Evolutionary conservation across 2,113 vertebrate species (phyloP), one percentile per base, ranked within the genome.

Genomic region (Sprattus sprattus): DNA sequence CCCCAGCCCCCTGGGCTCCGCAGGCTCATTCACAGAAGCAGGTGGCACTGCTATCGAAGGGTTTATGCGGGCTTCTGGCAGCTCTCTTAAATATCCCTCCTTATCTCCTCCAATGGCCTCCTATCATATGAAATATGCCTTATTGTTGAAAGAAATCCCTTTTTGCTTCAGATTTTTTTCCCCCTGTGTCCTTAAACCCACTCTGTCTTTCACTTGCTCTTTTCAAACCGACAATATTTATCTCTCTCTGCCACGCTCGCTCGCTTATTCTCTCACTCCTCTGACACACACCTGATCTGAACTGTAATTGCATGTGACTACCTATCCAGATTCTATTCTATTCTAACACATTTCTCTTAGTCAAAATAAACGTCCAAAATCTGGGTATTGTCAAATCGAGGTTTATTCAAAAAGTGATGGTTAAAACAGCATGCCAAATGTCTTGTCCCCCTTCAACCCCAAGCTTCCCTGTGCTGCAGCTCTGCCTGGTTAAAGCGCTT

Each of bases 231-330:
- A 1, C 60, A n/a, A 86, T 87, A 86, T 91, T 90, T 87, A 90
- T 87, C 83, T 87, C 88, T 91, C 81, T 85, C 89, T 89, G 39
- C 39, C 39, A 39, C 39, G 39, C 88, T 89, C 81, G 81, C 84
- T 44, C 64, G 57, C 47, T 16, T 22, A 71, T 46, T 54, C 67
- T 20, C 39, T 45, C 54, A 50, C 44, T 75, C 84, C 86, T 88
- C 88, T 85, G 86, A 50, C 39, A 85, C 87, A 88, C 85, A 85
- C 54, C 28, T 78, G 47, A 83, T 86, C 88, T 92, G 92, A 91
- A 92, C 89, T 87, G 60, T 92, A 92, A 93, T 94, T 90, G 82
- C 80, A 90, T 91, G 92, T 91, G 90, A 93, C 91, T 89, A 87
- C 85, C 92, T 93, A 86, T 84, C 86, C 92, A 47, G 82, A 88